phyloP scores from a whole-genome alignment of 2,797 vertebrate species.

The Anguilla pacifica region DNA sequence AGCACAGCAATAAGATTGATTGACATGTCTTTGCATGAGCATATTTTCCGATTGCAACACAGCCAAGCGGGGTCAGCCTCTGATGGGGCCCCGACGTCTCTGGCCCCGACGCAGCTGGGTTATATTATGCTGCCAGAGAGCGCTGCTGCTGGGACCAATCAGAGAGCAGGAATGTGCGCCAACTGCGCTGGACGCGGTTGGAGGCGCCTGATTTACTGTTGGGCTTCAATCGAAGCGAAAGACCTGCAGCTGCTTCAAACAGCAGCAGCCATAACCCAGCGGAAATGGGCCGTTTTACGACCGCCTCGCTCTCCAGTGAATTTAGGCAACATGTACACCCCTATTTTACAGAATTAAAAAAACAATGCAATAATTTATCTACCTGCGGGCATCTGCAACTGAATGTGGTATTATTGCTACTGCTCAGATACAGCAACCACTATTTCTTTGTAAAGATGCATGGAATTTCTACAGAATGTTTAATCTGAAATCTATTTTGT shows the following conservation, averaged over 20 bases:
- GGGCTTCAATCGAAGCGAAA: conserved; percentile 2
- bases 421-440: neutral
- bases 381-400: neutral
- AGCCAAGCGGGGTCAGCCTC: neutral
- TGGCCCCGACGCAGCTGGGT: neutral
- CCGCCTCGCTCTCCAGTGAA: neutral
- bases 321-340: neutral
- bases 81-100: neutral
- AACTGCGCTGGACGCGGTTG: neutral
- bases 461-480: neutral
- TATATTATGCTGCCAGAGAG: neutral
- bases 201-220: conserved; percentile 10
- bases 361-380: neutral
- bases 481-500: neutral
- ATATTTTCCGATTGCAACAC: neutral
- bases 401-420: neutral
- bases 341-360: neutral
- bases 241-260: conserved; percentile 21
- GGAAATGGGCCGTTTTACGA: neutral
- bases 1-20: neutral
- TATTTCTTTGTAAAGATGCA: neutral
- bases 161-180: neutral
- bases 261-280: neutral
- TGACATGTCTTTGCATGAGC: neutral
- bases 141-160: neutral